phyloP scores from a whole-genome alignment of 2,113 vertebrate species.

The Ictidomys tridecemlineatus region DNA sequence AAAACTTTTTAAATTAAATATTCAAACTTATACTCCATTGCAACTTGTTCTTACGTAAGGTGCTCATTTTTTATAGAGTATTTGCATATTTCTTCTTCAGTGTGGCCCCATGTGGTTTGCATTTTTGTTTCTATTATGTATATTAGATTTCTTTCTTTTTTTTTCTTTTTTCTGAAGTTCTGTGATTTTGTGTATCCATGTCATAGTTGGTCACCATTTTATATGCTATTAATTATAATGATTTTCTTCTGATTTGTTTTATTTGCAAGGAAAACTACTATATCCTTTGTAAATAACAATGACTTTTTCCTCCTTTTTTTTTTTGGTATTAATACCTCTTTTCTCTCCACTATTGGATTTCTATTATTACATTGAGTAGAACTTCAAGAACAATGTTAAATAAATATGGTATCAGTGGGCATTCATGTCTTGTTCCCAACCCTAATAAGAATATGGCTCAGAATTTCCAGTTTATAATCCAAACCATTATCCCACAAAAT shows the following conservation, averaged over 20 bases:
- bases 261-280: neutral
- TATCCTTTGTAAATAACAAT: neutral
- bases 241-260: neutral
- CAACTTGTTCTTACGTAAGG: neutral
- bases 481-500: neutral
- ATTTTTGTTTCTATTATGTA: neutral
- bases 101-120: neutral
- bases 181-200: neutral
- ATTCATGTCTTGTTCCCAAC: neutral
- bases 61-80: neutral
- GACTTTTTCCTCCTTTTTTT: neutral
- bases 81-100: neutral
- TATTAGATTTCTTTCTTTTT: neutral
- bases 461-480: neutral
- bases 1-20: neutral
- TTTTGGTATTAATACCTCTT: neutral
- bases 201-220: neutral
- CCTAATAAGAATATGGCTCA: neutral
- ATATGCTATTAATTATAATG: neutral
- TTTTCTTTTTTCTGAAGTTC: neutral
- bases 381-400: neutral
- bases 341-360: neutral
- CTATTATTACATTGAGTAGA: neutral
- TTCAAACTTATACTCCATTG: neutral
- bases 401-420: neutral